Base-by-base conservation (phyloP, 2,888 invertebrate genomes). In the Seira ritae region DNA sequence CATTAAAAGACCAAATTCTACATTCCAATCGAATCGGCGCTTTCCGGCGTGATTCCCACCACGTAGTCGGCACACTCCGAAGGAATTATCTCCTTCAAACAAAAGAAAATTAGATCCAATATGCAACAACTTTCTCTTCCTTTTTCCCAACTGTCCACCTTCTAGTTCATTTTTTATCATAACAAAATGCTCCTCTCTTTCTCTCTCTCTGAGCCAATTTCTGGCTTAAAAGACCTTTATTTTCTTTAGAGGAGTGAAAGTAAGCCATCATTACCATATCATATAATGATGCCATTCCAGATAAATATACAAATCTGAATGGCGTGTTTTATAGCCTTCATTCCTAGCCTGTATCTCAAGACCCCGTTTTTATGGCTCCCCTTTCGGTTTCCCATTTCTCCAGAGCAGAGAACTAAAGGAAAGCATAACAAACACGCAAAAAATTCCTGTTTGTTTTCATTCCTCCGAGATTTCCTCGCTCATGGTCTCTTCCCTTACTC, bases 1-100 rank as follows among this genome's bases (percentile, higher is more conserved):
- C 70, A 71, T 81, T 75, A 75, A 80, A 80, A 23, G 31, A 31
- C 3, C 31, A 31, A 68, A 62, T 72, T 50, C 31, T 65, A n/a
- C 42, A 50, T 65, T 75, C 71, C 55, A 66, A 81, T 81, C 81
- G 81, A 66, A 81, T 81, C 81, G 81, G 81, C 73, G 70, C 67
- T 81, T 81, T 81, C 75, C 81, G 81, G 69, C 65, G 68, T 70
- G 80, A 81, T 73, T 73, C 17, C 55, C 31, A 31, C 31, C 31
- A 31, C 31, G 8, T 2, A 55, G 55, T 73, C 80, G 80, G 80
- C 6, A 42, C 23, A 55, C 80, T 73, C 80, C 73, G 72, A 77
- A 55, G 55, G 55, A 55, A 31, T 12, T 55, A 55, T 3, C 55
- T 2, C 15, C 6, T 55, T 55, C 12, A 15, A 42, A 8, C 12